Percentiles rank a stretch among this genome's conserved stretches.
These are phyloP conservation scores for Andrena trimmerana DNA, from an alignment of 2,888 invertebrate genomes.

Conservation along the genomic window DNA sequence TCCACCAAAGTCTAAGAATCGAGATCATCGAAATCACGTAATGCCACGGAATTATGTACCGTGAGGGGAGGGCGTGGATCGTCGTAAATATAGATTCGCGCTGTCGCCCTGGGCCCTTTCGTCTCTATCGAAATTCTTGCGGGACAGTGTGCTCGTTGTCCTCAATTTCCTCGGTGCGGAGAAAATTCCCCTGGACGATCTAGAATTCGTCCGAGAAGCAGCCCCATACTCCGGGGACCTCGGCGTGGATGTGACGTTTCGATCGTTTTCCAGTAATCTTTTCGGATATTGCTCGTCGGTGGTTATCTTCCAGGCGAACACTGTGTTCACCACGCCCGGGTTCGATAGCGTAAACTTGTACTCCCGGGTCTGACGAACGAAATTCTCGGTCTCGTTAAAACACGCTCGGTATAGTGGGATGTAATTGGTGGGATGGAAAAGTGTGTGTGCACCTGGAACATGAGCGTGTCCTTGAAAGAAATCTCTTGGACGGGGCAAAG, in stretches of 20 bases:
- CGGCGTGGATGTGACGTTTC: conserved; percentile 8
- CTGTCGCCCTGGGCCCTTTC: not conserved
- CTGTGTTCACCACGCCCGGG: conserved; percentile 70
- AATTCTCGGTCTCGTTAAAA: too few relatives aligned
- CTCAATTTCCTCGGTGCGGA: not conserved
- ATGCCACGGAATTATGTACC: conserved; percentile 25
- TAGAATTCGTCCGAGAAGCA: not conserved
- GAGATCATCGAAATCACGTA: too few relatives aligned
- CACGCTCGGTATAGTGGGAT: not conserved
- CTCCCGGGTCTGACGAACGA: conserved; percentile 66
- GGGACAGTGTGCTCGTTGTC: not conserved
- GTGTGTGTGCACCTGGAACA: conserved; percentile 83
- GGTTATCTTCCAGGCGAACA: conserved; percentile 75
- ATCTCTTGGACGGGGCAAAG: conserved; percentile 84
- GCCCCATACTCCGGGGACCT: not conserved
- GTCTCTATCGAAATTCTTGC: not conserved
- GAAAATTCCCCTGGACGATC: conserved; percentile 6
- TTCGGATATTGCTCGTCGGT: conserved; percentile 76
- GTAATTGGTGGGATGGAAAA: too few relatives aligned
- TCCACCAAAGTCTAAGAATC: too few relatives aligned
- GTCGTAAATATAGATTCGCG: not conserved
- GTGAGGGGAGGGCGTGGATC: not conserved
- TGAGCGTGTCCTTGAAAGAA: conserved; percentile 86
- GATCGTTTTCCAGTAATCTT: conserved; percentile 40
- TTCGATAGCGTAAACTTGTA: conserved; percentile 74